A percentile compares a stretch with the other conserved stretches of the same genome.
These are phyloP conservation scores for Mya arenaria DNA, from an alignment of 1,140 invertebrate genomes.

Conservation along the genomic window DNA sequence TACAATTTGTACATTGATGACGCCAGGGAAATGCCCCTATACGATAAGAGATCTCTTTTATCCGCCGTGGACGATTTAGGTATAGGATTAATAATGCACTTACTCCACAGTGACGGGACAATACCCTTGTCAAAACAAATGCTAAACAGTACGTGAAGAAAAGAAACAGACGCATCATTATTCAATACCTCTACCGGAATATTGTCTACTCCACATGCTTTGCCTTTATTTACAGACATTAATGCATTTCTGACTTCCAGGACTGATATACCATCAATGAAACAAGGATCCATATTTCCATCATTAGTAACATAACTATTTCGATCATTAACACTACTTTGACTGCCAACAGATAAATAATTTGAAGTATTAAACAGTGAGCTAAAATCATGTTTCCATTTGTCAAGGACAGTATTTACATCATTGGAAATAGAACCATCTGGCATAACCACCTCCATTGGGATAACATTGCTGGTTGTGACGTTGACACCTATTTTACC, in stretches of 20 bases:
- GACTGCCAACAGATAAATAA: background rate
- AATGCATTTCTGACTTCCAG: background rate
- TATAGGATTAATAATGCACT: slow-evolving; percentile 14
- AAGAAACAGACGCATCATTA: slow-evolving; percentile 7
- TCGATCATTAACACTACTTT: background rate
- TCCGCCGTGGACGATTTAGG: slow-evolving; percentile 15
- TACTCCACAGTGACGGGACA: slow-evolving; percentile 13
- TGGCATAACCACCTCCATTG: slow-evolving; percentile 12
- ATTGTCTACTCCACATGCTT: slow-evolving; percentile 20
- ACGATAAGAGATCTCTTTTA: slow-evolving; percentile 14
- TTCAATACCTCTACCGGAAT: slow-evolving; percentile 24
- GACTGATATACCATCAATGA: slow-evolving; percentile 15
- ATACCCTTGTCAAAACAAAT: slow-evolving; percentile 24
- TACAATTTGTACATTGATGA: slow-evolving; percentile 17
- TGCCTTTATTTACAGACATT: slow-evolving; percentile 16
- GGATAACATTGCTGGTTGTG: background rate
- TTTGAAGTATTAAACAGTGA: slow-evolving; percentile 6
- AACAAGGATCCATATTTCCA: too few relatives aligned
- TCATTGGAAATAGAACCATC: slow-evolving; percentile 12
- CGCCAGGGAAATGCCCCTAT: slow-evolving; percentile 5
- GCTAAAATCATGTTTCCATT: slow-evolving; percentile 18
- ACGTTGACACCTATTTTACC: slow-evolving; percentile 3
- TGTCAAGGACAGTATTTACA: background rate
- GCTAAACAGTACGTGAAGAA: slow-evolving; percentile 23
- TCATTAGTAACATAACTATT: too few relatives aligned